These are phyloP conservation scores for Megaleporinus macrocephalus DNA, from an alignment of 2,113 vertebrate genomes.

Conservation along the genomic window DNA sequence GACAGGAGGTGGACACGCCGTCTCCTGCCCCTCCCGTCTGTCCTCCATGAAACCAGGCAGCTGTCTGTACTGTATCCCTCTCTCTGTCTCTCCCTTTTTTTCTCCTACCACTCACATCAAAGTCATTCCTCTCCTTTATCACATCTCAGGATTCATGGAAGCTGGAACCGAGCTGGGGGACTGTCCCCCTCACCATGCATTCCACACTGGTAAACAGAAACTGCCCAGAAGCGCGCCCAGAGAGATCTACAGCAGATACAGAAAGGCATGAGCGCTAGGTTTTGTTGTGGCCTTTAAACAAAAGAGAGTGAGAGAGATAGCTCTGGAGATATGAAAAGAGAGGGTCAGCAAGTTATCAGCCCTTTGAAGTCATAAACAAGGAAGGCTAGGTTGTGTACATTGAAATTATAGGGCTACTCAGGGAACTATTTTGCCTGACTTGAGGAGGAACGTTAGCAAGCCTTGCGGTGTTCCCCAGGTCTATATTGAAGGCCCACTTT, in stretches of 20 bases:
- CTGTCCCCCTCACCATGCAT: conserved; percentile 19
- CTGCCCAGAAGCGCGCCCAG: conserved; percentile 22
- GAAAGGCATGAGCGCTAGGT: conserved; percentile 38
- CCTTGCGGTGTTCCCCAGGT: neutral
- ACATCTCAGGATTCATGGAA: conserved; percentile 51
- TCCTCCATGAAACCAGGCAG: conserved; percentile 55
- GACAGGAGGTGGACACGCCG: conserved; percentile 42
- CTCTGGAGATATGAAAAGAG: conserved; percentile 40
- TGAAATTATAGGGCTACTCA: conserved; percentile 7
- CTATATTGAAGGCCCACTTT: neutral
- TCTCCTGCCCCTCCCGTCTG: conserved; percentile 62
- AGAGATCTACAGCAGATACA: conserved; percentile 47
- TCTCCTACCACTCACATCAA: conserved; percentile 55
- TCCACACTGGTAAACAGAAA: conserved; percentile 42
- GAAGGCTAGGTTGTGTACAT: conserved; percentile 32
- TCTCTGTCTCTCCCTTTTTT: neutral
- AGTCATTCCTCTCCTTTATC: conserved; percentile 51
- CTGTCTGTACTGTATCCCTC: conserved; percentile 50
- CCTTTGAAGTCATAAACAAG: conserved; percentile 51
- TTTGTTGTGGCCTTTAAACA: conserved; percentile 46
- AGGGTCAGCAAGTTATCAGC: conserved; percentile 47
- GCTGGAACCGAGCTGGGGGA: conserved; percentile 41
- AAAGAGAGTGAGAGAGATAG: conserved; percentile 45
- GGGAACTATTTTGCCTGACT: neutral
- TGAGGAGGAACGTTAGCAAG: neutral